Base-by-base conservation (phyloP, 2,888 invertebrate genomes). In the Branchellion lobata region DNA sequence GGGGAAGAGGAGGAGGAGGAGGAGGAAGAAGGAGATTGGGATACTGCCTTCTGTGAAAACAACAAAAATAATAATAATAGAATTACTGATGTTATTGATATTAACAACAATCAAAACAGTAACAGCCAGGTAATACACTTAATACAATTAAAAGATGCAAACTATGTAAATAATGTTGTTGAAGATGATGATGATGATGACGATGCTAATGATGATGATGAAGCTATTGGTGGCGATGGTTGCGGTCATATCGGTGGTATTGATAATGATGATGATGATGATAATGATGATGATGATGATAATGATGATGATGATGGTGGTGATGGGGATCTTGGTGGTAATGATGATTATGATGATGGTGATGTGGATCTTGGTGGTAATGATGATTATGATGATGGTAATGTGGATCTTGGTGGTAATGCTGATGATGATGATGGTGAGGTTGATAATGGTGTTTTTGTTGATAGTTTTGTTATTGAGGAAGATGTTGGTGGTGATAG, bases 151-250 rank as follows among this genome's bases (percentile, higher is more conserved):
- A n/a, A n/a, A n/a, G n/a, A n/a, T n/a, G n/a, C n/a, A n/a, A n/a
- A n/a, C n/a, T n/a, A n/a, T n/a, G n/a, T n/a, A n/a, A n/a, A n/a
- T n/a, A n/a, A n/a, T n/a, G n/a, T n/a, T n/a, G n/a, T n/a, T n/a
- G n/a, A n/a, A n/a, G n/a, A n/a, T n/a, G n/a, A n/a, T n/a, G n/a
- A n/a, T n/a, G n/a, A n/a, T n/a, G n/a, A n/a, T n/a, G n/a, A 76
- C 1, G 47, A 33, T 47, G 53, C 29, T 69, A 27, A 78, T 27
- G 69, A 72, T 27, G 53, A 40, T 36, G 68, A 78, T 68, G 27
- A 29, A 27, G 47, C n/a, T 71, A 27, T 71, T 40, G 69, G 47
- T 61, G 53, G 40, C 36, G 68, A 47, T 69, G 69, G 24, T 68
- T 34, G 68, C 24, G 78, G 69, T 34, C 24, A 34, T 0, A 29